These are phyloP conservation scores for Meloidogyne hapla DNA, from an alignment of 1,140 invertebrate genomes.

Conservation along the genomic window DNA sequence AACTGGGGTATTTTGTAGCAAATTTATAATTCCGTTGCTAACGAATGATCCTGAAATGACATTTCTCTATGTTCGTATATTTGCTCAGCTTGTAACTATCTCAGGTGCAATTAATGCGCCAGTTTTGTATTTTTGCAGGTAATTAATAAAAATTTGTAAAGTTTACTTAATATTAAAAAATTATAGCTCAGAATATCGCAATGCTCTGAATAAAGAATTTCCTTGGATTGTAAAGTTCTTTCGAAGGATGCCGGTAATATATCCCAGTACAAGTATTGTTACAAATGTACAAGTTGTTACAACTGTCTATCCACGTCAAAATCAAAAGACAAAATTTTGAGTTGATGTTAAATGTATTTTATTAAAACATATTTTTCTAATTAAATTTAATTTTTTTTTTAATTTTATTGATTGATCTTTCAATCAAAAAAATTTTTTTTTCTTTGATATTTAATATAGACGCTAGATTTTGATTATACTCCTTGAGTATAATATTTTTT, in stretches of 20 bases:
- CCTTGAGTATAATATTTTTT: no score
- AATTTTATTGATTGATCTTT: no score
- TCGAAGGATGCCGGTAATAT: not conserved
- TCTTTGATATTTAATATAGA: no score
- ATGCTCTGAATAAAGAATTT: not conserved
- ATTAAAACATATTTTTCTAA: no score
- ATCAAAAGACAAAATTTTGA: no score
- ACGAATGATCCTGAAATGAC: constrained; percentile 6
- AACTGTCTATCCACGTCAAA: not conserved
- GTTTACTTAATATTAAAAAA: not conserved
- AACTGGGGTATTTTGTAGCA: not conserved
- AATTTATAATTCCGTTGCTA: not conserved
- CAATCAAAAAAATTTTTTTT: no score
- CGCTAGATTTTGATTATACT: no score
- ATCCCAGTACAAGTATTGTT: not conserved
- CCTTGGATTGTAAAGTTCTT: not conserved
- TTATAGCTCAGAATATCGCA: not conserved
- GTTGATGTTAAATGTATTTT: no score
- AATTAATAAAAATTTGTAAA: not conserved
- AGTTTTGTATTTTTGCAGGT: constrained; percentile 26
- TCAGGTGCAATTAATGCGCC: constrained; percentile 17
- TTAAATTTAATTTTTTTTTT: no score
- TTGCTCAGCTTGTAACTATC: constrained; percentile 11
- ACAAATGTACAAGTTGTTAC: not conserved
- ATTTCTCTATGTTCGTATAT: constrained; percentile 1